Percentiles rank a stretch among this genome's conserved stretches.
These are phyloP conservation scores for Spodoptera litura DNA, from an alignment of 1,140 invertebrate species.

Conservation along the genomic window DNA sequence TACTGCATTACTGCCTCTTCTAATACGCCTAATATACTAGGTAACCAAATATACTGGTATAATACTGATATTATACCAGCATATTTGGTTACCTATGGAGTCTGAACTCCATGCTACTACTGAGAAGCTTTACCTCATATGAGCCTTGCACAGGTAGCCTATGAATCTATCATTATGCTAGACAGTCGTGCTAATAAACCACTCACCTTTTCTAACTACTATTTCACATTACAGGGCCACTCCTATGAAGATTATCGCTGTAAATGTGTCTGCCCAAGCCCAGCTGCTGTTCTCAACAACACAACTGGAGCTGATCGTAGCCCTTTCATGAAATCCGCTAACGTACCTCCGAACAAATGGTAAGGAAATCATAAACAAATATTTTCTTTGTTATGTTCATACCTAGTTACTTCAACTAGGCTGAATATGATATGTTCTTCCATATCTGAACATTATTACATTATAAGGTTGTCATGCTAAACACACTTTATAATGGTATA, in stretches of 20 bases:
- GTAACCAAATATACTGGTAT: too few species aligned
- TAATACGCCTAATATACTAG: too few species aligned
- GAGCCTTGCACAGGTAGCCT: too few species aligned
- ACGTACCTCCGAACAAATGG: conserved; percentile 93
- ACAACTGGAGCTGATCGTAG: conserved; percentile 86
- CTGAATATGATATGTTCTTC: background rate
- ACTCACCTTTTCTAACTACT: too few species aligned
- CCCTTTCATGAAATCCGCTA: conserved; percentile 89
- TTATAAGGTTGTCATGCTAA: too few species aligned
- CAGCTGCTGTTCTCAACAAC: conserved; percentile 91
- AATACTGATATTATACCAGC: too few species aligned
- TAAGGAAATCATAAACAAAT: conserved; percentile 72
- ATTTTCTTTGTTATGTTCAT: background rate
- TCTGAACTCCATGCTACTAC: too few species aligned
- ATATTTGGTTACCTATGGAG: too few species aligned
- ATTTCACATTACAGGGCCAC: conserved; percentile 47
- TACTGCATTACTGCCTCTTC: too few species aligned
- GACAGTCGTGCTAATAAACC: background rate
- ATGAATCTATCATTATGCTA: background rate
- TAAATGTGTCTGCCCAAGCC: conserved; percentile 94
- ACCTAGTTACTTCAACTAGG: background rate
- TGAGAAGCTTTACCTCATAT: too few species aligned
- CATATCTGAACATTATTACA: background rate
- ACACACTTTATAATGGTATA: too few species aligned
- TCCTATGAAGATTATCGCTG: conserved; percentile 94